Evolutionary conservation across 1,140 invertebrate species (phyloP), one percentile per base, ranked within the genome.

Genomic region (Spodoptera frugiperda): DNA sequence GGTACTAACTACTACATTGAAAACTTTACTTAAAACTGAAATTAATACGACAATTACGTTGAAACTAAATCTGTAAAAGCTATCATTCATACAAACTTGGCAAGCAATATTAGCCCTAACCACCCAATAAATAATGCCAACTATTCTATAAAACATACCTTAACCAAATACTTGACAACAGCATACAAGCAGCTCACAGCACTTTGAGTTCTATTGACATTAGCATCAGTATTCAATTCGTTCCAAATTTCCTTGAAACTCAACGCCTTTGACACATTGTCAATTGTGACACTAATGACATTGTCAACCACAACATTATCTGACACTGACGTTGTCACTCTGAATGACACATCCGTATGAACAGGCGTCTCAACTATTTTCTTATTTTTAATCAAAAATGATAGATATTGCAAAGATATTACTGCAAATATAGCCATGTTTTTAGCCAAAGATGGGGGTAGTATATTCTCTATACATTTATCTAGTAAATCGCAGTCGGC

Each of bases 381-480:
- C 67, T 90, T 92, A 77, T 94, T 92, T 75, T 94, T 94, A 4
- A 94, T 94, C 75, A 94, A 85, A 87, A 94, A 94, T 8, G 91
- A 92, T 11, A 93, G 82, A 82, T 94, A 94, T 76, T 94, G 94
- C n/a, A 94, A 68, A 0, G 94, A 94, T 0, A 94, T 92, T 0
- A 94, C 90, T 0, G 87, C 89, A 74, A 92, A 94, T n/a, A 91
- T 81, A 1, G 92, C 87, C 39, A 94, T 87, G 77, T 89, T 93
- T 21, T 89, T 88, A n/a, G 88, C 82, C 51, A 94, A 76, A 8
- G 79, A 76, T 48, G 80, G 80, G 1, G 92, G 89, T 55, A 94
- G 63, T 17, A 94, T 85, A 51, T 85, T 89, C 25, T 94, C 92
- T 17, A 91, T 87, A 49, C 87, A 87, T 75, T 93, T 94, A 15